Base-by-base conservation (phyloP, 2,113 vertebrate species). In the Gasterosteus nipponicus region DNA sequence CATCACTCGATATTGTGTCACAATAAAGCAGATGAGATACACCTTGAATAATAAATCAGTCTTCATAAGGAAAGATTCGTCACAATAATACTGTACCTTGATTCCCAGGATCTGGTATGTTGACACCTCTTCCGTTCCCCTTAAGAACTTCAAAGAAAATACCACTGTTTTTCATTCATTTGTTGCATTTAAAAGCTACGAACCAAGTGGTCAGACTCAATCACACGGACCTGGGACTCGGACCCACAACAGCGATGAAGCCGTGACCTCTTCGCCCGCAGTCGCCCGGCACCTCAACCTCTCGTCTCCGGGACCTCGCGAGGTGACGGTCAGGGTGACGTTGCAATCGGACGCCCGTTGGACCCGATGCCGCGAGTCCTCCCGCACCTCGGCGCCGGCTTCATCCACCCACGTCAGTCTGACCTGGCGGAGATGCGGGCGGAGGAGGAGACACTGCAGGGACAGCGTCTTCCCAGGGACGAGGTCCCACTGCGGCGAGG, bases 371-470 rank as follows among this genome's bases (percentile, higher is more conserved):
- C 73, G 19, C 6, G 70, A 19, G 58, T 87, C 73, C 10, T 29
- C 1, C 16, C 41, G 49, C 22, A 91, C 18, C n/a, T 38, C n/a
- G 19, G 7, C 2, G 3, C 49, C 49, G 0, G 33, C 6, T 47
- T 74, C 85, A 59, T 91, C 77, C 72, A 86, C 71, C 88, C 88
- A 91, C 12, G 0, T 19, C 66, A 91, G 71, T 1, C 0, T 1
- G 53, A 85, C 22, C 15, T 1, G 0, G 2, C 0, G 10, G 0
- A 0, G 15, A 11, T 0, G 0, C 10, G 11, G 70, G 47, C 38
- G 5, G 31, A 88, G 53, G 5, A 86, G 53, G 26, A 16, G 14
- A 51, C 82, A 90, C 71, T 87, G 89, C 42, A 89, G 75, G 0
- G 80, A 19, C 19, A 68, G 0, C 0, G 35, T 10, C 42, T 68